These are phyloP conservation scores for Vespertilio murinus DNA, from an alignment of 2,797 vertebrate genomes.

Conservation along the genomic window DNA sequence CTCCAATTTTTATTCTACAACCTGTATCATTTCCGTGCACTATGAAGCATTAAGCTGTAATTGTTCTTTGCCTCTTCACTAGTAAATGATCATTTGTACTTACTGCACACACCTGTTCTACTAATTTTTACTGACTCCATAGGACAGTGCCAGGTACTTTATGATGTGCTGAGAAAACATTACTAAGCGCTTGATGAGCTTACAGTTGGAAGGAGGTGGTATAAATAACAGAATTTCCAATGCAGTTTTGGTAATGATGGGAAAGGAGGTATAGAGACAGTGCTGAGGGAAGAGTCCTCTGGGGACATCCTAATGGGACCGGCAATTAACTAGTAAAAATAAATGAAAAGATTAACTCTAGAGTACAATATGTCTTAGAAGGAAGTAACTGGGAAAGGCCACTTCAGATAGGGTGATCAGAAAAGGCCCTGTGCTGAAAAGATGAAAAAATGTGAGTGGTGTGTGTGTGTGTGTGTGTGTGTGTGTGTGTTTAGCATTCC, in stretches of 20 bases:
- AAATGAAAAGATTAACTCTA: constrained; percentile 30
- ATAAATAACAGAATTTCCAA: constrained; percentile 26
- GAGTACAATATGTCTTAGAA: not conserved
- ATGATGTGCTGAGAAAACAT: not conserved
- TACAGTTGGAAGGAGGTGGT: not conserved
- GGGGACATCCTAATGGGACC: not conserved
- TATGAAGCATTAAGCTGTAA: not conserved
- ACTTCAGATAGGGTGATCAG: not conserved
- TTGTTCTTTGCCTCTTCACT: constrained; percentile 7
- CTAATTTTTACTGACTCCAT: not conserved
- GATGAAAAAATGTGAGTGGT: not conserved
- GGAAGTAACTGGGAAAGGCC: constrained; percentile 13
- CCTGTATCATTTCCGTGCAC: not conserved
- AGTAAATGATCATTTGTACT: not conserved
- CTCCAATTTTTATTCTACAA: not conserved
- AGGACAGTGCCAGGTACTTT: constrained; percentile 25
- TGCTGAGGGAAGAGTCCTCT: not conserved
- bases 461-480: not conserved
- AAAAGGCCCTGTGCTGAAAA: not conserved
- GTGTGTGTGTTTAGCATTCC: not conserved
- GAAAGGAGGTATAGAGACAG: not conserved
- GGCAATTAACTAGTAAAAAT: constrained; percentile 42
- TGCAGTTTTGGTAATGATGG: constrained; percentile 39
- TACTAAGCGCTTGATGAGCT: constrained; percentile 7
- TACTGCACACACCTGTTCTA: not conserved